Conservation (phyloP, 2,888 invertebrate genomes). For the Leptopterna dolabrata region DNA sequence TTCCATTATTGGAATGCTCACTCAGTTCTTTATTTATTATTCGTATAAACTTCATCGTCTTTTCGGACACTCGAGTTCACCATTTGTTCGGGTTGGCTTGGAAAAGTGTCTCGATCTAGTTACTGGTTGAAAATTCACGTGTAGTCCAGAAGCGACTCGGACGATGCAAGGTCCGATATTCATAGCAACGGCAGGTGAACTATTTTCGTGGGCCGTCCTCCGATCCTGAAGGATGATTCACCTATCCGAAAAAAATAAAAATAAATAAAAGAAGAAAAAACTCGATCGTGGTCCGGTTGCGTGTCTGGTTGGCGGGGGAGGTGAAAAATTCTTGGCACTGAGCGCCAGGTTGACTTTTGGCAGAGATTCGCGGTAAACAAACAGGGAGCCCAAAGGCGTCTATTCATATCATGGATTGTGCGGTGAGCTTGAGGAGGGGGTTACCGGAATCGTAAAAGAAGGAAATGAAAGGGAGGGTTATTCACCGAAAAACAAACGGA, state of each 20-base stretch:
- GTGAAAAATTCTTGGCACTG: slow-evolving; percentile 14
- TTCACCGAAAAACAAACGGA: neutral
- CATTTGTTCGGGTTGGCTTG: no score
- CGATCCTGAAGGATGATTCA: neutral
- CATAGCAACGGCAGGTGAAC: neutral
- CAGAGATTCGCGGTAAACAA: slow-evolving; percentile 13
- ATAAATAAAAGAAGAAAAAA: no score
- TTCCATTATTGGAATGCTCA: no score
- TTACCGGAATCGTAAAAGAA: neutral
- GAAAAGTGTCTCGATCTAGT: no score
- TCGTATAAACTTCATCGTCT: no score
- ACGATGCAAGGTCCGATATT: neutral
- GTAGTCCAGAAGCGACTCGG: no score
- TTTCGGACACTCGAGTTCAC: no score
- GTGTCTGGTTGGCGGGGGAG: neutral
- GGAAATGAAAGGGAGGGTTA: neutral
- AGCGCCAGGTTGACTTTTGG: neutral
- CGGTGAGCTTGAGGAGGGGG: neutral
- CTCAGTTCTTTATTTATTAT: no score
- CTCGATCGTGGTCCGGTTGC: neutral
- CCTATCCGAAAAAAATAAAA: neutral
- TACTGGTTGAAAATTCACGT: no score
- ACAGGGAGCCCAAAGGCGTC: neutral
- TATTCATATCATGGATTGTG: neutral
- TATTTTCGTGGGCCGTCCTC: neutral